Conservation (phyloP, 2,888 invertebrate species). For the Oscheius sp. region DNA sequence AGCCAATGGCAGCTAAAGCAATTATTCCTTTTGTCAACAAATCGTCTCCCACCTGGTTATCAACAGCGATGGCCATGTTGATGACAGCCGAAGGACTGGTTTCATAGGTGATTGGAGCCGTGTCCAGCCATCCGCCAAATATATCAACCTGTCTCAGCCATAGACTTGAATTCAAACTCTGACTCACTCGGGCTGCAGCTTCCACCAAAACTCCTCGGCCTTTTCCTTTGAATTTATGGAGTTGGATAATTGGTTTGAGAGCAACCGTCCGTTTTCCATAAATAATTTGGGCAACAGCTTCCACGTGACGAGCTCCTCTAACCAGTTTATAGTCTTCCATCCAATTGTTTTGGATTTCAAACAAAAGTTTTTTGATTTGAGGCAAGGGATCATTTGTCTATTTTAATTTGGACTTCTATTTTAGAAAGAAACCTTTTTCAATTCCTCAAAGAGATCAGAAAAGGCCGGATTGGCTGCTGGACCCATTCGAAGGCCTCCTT, state of each 20-base stretch:
- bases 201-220: conserved; percentile 2
- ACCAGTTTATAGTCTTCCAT: conserved; percentile 10
- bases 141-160: conserved; percentile 48
- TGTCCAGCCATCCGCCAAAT: conserved; percentile 76
- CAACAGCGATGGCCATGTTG: conserved; percentile 73
- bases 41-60: conserved; percentile 70
- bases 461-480: conserved; percentile 70
- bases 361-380: neutral
- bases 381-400: neutral
- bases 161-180: neutral
- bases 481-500: conserved; percentile 74
- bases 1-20: conserved; percentile 28
- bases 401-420: neutral
- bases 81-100: conserved; percentile 73
- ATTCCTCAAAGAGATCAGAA: neutral
- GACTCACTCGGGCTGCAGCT: conserved; percentile 28
- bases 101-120: conserved; percentile 76
- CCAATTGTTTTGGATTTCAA: conserved; percentile 11
- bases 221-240: neutral
- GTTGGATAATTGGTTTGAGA: neutral
- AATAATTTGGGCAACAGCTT: conserved; percentile 72
- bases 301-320: conserved; percentile 73
- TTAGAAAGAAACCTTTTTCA: neutral
- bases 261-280: neutral
- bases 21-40: neutral